Conservation (phyloP, 2,113 vertebrate genomes). For the Meleagris gallopavo region DNA sequence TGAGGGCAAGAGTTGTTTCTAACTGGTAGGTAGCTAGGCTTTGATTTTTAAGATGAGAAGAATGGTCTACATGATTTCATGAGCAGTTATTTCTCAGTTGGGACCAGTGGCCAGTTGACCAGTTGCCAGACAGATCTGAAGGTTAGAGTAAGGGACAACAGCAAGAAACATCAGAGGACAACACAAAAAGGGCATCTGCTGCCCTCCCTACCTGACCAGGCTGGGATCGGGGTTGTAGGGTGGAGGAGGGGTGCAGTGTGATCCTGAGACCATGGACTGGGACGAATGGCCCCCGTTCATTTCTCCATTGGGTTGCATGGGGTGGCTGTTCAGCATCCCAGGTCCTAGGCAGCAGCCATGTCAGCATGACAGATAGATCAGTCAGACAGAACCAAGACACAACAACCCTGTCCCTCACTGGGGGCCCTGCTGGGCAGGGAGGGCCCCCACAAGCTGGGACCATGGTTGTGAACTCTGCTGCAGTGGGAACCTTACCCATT, state of each 20-base stretch:
- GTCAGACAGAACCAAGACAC: rapidly evolving
- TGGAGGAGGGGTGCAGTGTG: constrained; percentile 95
- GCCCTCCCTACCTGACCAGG: constrained; percentile 89
- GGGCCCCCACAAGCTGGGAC: not conserved
- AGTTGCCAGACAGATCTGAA: not conserved
- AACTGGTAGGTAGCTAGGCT: not conserved
- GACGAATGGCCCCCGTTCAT: constrained; percentile 89
- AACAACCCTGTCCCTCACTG: not conserved
- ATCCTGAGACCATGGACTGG: constrained; percentile 91
- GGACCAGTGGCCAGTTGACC: constrained; percentile 35
- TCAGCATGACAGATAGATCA: rapidly evolving
- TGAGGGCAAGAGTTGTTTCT: not conserved
- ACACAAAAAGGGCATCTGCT: rapidly evolving
- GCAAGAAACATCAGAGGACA: not conserved
- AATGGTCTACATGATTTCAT: rapidly evolving
- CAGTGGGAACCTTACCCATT: constrained; percentile 81
- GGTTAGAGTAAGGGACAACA: constrained; percentile 24
- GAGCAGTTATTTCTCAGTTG: constrained; percentile 20
- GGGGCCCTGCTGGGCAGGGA: not conserved
- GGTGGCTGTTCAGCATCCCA: constrained; percentile 88
- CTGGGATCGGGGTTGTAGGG: constrained; percentile 96
- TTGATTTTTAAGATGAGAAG: not conserved
- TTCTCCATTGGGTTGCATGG: constrained; percentile 90
- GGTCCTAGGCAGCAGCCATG: constrained; percentile 75
- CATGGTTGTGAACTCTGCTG: not conserved